Conservation (phyloP, 2,888 invertebrate genomes). For the Drosophila subsilvestris region DNA sequence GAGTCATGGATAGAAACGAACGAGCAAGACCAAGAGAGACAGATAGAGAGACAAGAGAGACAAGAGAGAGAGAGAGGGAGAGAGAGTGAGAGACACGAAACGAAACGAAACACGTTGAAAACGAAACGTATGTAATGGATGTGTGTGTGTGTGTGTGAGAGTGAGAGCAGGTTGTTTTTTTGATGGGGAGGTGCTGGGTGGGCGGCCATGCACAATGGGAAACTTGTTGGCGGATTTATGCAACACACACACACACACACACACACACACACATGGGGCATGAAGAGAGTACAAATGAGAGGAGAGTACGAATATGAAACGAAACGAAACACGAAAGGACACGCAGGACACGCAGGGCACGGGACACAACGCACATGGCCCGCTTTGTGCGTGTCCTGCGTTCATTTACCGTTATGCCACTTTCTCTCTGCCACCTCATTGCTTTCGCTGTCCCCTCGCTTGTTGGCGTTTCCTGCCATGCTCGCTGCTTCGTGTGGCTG, state of each 20-base stretch:
- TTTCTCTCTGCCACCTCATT: no score
- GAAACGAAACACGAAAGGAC: slow-evolving; percentile 44
- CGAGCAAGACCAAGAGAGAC: neutral
- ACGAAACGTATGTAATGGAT: neutral
- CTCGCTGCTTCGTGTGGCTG: slow-evolving; percentile 68
- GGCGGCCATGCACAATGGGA: slow-evolving; percentile 74
- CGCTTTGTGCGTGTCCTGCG: slow-evolving; percentile 26
- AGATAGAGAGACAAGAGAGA: slow-evolving; percentile 4
- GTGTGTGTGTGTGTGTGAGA: neutral
- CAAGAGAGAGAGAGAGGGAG: slow-evolving; percentile 7
- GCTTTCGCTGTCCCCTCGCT: slow-evolving; percentile 35
- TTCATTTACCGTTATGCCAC: slow-evolving; percentile 53
- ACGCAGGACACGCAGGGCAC: no score
- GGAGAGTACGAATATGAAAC: neutral
- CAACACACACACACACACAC: slow-evolving; percentile 53
- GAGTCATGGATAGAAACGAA: slow-evolving; percentile 19
- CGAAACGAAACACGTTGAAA: slow-evolving; percentile 3
- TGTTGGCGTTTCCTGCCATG: slow-evolving; percentile 69
- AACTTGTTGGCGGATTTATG: slow-evolving; percentile 79
- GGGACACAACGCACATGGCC: slow-evolving; percentile 62
- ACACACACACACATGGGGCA: slow-evolving; percentile 8
- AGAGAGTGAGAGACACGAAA: neutral
- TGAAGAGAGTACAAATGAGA: neutral
- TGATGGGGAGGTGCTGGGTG: neutral
- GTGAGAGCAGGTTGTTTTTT: slow-evolving; percentile 3